These are phyloP conservation scores for Scatophagus argus DNA, from an alignment of 2,113 vertebrate species.

Conservation along the genomic window DNA sequence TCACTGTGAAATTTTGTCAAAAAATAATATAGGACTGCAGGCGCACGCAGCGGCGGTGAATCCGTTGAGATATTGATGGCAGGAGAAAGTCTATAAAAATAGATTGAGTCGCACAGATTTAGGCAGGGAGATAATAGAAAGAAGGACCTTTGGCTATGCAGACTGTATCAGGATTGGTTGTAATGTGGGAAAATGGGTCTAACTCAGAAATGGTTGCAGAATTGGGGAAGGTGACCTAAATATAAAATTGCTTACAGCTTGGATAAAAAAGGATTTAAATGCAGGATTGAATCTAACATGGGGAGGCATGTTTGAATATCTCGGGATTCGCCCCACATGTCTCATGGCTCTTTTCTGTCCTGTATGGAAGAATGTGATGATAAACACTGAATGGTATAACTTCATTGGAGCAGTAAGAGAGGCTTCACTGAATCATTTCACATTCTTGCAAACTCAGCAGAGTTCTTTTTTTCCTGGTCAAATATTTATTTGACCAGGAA, in stretches of 20 bases:
- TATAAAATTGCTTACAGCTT: conserved; percentile 43
- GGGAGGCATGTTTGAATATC: conserved; percentile 29
- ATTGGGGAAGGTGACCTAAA: conserved; percentile 56
- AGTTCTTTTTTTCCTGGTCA: no score
- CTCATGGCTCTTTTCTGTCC: conserved; percentile 20
- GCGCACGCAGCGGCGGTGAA: not conserved
- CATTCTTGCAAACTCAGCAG: no score
- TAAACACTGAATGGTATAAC: not conserved
- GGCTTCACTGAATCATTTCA: not conserved
- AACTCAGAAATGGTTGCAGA: conserved; percentile 37
- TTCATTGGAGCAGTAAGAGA: not conserved
- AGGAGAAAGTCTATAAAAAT: conserved; percentile 33
- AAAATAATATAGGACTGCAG: conserved; percentile 29
- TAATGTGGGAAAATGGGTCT: conserved; percentile 10
- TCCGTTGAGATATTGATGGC: conserved; percentile 35
- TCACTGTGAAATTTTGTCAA: conserved; percentile 15
- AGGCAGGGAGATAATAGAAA: conserved; percentile 40
- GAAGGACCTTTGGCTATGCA: conserved; percentile 38
- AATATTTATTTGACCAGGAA: no score
- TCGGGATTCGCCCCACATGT: conserved; percentile 11
- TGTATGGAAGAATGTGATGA: not conserved
- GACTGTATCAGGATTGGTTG: conserved; percentile 5
- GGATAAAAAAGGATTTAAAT: conserved; percentile 54
- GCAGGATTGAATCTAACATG: conserved; percentile 29
- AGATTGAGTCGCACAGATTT: conserved; percentile 16